A percentile compares a stretch with the other conserved stretches of the same genome.
Evolutionary conservation across 2,797 vertebrate species (phyloP).

Genomic region (Microctenopoma steveboyesi): DNA sequence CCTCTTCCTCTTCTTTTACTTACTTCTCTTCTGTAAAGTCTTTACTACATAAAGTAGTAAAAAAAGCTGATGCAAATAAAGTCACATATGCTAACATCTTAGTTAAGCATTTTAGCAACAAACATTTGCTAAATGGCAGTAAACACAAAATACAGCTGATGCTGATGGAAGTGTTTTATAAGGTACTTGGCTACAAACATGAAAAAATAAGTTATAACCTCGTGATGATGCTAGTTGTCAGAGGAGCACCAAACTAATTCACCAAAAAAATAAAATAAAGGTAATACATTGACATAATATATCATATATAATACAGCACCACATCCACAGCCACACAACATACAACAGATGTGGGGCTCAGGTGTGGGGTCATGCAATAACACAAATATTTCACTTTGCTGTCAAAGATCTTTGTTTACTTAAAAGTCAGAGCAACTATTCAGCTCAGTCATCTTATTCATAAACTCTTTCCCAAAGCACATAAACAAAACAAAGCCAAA

Average conservation of each 20-base stretch:
- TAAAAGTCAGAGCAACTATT: slow-evolving; percentile 9
- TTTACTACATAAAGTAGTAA: neutral
- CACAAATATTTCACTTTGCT: neutral
- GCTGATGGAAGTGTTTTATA: neutral
- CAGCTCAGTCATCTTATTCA: neutral
- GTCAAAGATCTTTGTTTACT: neutral
- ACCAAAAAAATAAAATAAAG: no score
- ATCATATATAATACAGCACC: no score
- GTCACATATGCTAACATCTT: neutral
- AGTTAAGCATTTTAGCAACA: neutral
- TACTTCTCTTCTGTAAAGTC: neutral
- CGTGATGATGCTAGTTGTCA: no score
- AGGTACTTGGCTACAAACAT: neutral
- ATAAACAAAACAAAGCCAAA: slow-evolving; percentile 19
- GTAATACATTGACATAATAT: no score
- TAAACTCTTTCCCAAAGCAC: slow-evolving; percentile 1
- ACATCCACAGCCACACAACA: no score
- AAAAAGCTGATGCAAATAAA: neutral
- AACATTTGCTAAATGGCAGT: neutral
- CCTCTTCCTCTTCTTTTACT: neutral
- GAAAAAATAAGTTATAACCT: no score
- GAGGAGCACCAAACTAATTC: no score
- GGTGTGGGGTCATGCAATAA: neutral
- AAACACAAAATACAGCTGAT: neutral
- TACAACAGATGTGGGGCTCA: neutral